Evolutionary conservation across 2,797 vertebrate genomes (phyloP).

Genomic region (Micromesistius poutassou): DNA sequence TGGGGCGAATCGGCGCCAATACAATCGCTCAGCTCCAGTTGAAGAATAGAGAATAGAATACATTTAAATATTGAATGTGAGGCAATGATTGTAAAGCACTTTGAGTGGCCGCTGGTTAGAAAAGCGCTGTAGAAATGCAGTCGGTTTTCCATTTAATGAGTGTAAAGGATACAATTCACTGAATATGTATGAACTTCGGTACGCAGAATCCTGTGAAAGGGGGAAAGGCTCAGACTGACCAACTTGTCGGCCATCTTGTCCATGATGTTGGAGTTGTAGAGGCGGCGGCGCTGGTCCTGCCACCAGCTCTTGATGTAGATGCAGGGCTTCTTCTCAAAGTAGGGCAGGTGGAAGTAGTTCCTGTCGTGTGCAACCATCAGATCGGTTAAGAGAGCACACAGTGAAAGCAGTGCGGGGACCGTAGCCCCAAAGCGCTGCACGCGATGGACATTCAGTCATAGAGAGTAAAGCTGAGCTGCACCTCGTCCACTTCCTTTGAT

Average conservation of each 20-base stretch:
- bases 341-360: conserved; percentile 95
- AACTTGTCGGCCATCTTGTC: conserved; percentile 95
- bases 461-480: neutral
- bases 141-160: neutral
- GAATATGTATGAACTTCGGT: neutral
- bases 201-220: neutral
- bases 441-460: neutral
- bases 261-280: conserved; percentile 96
- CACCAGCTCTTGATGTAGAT: conserved; percentile 97
- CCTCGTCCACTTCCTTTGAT: neutral
- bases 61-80: neutral
- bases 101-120: too few species aligned
- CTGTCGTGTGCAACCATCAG: conserved; percentile 58
- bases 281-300: conserved; percentile 90
- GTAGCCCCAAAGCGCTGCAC: neutral
- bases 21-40: neutral
- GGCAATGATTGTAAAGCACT: too few species aligned
- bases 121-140: too few species aligned
- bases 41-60: neutral
- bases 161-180: neutral
- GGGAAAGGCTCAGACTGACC: conserved; percentile 66
- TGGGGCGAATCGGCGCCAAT: neutral
- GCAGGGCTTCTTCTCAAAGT: conserved; percentile 93
- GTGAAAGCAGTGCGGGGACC: neutral
- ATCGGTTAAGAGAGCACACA: neutral